Evolutionary conservation across 2,888 invertebrate species (phyloP), one percentile per base, ranked within the genome.

Genomic region (Junonia oenone): DNA sequence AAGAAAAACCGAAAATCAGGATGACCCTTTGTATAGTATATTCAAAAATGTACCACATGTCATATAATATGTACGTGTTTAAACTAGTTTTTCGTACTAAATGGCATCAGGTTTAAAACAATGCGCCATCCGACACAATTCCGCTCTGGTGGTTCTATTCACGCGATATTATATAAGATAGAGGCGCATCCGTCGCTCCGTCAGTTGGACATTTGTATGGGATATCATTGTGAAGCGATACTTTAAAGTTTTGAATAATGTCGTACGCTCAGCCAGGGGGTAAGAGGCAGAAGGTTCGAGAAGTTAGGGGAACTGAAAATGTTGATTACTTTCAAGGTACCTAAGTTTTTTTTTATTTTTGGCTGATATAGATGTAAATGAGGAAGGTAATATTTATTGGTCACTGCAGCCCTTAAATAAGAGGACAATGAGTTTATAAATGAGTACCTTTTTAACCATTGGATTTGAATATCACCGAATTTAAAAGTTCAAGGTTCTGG

Each of bases 271-370:
- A 84, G 61, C 69, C 77, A 0, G 76, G 71, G 0, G 67, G 69
- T 1, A 89, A 89, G 64, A 69, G 87, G 61, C 87, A 82, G 68
- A 89, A 87, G 63, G 75, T 82, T n/a, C 66, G 78, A 29, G 88
- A 89, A 15, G 65, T 65, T 0, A 73, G 78, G 49, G 61, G 57
- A 19, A 62, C 60, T 5, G 84, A 83, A 2, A 67, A 70, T 58
- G 71, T 75, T 17, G 88, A 89, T 56, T 87, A 79, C 61, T 89
- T 88, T 64, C 87, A 87, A 72, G 86, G 89, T 87, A n/a, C n/a
- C n/a, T n/a, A n/a, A n/a, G n/a, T n/a, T n/a, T n/a, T n/a, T n/a
- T n/a, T n/a, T n/a, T n/a, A n/a, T n/a, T n/a, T n/a, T n/a, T n/a
- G n/a, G n/a, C n/a, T n/a, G n/a, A n/a, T n/a, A n/a, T n/a, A n/a